Conservation (phyloP, 2,113 vertebrate genomes). For the Sphyrna mokarran region DNA sequence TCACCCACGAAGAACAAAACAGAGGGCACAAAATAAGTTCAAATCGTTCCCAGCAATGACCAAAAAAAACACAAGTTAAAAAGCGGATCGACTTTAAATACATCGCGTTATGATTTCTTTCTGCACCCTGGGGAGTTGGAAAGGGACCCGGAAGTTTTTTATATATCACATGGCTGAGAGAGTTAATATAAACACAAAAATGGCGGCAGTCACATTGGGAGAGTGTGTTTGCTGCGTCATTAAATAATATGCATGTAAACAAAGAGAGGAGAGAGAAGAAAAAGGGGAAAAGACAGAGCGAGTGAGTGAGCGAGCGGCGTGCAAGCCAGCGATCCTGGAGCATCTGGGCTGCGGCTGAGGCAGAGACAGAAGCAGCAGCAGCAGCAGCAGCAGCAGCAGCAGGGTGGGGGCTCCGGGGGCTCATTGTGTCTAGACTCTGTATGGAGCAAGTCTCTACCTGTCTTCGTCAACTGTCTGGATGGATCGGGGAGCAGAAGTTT, state of each 20-base stretch:
- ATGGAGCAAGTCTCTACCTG: background rate
- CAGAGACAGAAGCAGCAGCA: background rate
- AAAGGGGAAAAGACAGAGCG: conserved; percentile 46
- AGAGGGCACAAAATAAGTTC: background rate
- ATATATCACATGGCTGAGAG: conserved; percentile 74
- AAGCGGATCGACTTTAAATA: background rate
- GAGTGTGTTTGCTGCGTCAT: conserved; percentile 80
- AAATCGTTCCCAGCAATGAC: background rate
- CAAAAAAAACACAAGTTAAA: background rate
- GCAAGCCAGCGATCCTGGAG: background rate
- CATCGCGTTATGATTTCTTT: background rate
- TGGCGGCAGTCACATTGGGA: conserved; percentile 85
- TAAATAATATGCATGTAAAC: conserved; percentile 73
- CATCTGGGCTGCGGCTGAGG: background rate
- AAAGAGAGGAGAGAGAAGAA: conserved; percentile 46
- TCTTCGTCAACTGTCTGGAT: background rate
- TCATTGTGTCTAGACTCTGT: background rate
- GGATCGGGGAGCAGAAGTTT: background rate
- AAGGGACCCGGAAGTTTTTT: conserved; percentile 59
- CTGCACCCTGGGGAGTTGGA: conserved; percentile 38
- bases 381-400: background rate
- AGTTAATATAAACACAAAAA: conserved; percentile 89
- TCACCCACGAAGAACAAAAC: background rate
- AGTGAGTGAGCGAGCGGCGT: background rate
- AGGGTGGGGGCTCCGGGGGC: background rate